Conservation (phyloP, 1,140 invertebrate genomes). For the Rhagoletis zephyria region DNA sequence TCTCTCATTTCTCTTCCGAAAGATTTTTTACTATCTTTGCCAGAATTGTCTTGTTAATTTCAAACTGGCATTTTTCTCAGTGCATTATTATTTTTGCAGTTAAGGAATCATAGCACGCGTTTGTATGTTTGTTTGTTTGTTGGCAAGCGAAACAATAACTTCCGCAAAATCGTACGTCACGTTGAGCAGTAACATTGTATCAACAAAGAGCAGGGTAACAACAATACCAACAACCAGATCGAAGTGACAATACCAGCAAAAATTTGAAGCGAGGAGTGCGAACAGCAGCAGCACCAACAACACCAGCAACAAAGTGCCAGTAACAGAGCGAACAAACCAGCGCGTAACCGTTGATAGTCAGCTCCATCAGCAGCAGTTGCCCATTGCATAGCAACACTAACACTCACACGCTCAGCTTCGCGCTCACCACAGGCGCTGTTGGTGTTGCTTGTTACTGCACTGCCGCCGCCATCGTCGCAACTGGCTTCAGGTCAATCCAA, state of each 20-base stretch:
- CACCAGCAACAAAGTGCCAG: conserved; percentile 2
- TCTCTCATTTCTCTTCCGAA: no score
- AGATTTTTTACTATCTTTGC: no score
- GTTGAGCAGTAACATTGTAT: conserved; percentile 17
- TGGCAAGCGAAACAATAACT: conserved; percentile 15
- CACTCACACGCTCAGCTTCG: background rate
- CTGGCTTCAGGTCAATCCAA: conserved; percentile 51
- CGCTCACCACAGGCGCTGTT: background rate
- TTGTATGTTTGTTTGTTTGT: background rate
- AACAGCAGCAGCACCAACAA: no score
- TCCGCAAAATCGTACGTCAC: conserved; percentile 46
- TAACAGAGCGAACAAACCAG: no score
- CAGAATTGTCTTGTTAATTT: no score
- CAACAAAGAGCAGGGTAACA: background rate
- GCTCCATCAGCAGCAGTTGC: background rate
- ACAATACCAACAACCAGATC: background rate
- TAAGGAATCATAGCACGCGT: background rate
- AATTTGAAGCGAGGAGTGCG: background rate
- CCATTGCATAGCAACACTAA: background rate
- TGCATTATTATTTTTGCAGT: conserved; percentile 30
- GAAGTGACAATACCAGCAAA: conserved; percentile 17
- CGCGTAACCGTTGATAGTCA: background rate
- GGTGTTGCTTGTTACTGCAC: background rate
- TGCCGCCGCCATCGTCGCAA: background rate
- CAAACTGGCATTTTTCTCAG: background rate